Conservation (phyloP, 1,140 invertebrate genomes). For the Brachystomella parvula region DNA sequence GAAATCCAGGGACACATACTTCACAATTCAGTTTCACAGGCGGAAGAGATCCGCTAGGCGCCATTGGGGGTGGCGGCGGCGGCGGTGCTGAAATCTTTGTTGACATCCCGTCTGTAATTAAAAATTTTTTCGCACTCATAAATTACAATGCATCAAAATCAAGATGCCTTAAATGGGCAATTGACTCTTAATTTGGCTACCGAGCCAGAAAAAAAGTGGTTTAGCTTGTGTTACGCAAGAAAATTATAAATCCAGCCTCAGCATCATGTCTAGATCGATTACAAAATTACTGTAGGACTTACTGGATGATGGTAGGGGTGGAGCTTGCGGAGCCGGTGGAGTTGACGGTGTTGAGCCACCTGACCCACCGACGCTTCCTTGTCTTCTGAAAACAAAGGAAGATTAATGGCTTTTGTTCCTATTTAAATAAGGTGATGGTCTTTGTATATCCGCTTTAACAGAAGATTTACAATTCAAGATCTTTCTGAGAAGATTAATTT, state of each 20-base stretch:
- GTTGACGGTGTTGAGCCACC: constrained; percentile 16
- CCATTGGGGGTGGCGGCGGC: constrained; percentile 47
- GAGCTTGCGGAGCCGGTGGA: constrained; percentile 25
- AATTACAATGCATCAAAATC: neutral
- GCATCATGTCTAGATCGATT: too few species aligned
- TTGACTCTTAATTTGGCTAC: neutral
- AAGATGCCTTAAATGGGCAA: constrained; percentile 6
- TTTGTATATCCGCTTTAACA: too few species aligned
- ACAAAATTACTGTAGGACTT: neutral
- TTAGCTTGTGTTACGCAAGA: too few species aligned
- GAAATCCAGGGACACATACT: constrained; percentile 36
- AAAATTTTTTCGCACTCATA: neutral
- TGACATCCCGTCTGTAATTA: constrained; percentile 15
- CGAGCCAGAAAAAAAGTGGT: too few species aligned
- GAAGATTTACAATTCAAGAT: too few species aligned
- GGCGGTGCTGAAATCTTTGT: constrained; percentile 44
- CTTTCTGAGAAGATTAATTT: too few species aligned
- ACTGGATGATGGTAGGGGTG: constrained; percentile 14
- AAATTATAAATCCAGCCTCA: too few species aligned
- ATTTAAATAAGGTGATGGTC: neutral
- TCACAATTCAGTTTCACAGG: constrained; percentile 48
- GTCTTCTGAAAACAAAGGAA: constrained; percentile 39
- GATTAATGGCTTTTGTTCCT: neutral
- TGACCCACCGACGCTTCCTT: constrained; percentile 39
- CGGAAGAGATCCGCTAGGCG: constrained; percentile 45